Evolutionary conservation across 2,797 vertebrate genomes (phyloP).

Genomic region (Notamacropus eugenii): DNA sequence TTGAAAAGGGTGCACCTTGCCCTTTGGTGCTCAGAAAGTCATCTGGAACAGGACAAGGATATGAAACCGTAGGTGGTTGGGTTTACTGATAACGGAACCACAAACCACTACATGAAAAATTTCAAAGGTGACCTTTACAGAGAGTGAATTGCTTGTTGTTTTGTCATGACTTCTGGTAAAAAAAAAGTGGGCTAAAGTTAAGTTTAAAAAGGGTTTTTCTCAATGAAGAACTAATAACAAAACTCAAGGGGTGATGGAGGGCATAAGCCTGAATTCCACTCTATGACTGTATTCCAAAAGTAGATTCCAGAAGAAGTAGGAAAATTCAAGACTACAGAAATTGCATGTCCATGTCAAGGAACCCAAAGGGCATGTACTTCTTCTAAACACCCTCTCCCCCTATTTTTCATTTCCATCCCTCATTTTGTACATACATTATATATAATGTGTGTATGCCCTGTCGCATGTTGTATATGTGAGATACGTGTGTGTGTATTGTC

Average conservation of each 20-base stretch:
- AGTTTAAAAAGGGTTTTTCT: constrained; percentile 71
- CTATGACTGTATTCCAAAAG: neutral
- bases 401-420: neutral
- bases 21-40: constrained; percentile 53
- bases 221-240: constrained; percentile 72
- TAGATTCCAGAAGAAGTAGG: neutral
- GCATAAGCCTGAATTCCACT: constrained; percentile 62
- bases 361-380: neutral
- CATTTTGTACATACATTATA: neutral
- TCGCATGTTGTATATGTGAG: neutral
- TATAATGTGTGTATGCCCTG: neutral
- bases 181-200: constrained; percentile 57
- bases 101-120: constrained; percentile 34
- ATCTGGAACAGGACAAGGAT: constrained; percentile 51
- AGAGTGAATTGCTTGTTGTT: constrained; percentile 28
- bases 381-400: neutral
- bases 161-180: constrained; percentile 76
- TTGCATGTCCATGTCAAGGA: neutral
- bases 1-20: neutral
- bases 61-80: constrained; percentile 41
- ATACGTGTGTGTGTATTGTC: neutral
- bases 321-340: neutral
- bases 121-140: constrained; percentile 72
- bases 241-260: constrained; percentile 60
- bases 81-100: constrained; percentile 26